Conservation (phyloP, 2,797 vertebrate genomes). For the Echeneis naucrates region DNA sequence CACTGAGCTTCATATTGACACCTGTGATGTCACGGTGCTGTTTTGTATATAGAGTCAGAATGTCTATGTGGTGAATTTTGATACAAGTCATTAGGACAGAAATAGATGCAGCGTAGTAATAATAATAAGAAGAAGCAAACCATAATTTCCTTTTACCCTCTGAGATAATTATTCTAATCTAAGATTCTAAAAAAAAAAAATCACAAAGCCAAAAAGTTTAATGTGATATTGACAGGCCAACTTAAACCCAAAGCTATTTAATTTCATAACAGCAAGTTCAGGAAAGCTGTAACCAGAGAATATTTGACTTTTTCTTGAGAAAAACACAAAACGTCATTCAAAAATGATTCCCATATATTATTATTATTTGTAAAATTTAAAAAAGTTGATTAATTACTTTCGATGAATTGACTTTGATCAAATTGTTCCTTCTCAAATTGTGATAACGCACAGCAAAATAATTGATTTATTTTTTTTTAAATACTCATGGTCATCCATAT, state of each 20-base stretch:
- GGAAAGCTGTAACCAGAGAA: background rate
- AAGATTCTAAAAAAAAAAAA: background rate
- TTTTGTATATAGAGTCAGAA: no score
- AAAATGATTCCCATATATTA: background rate
- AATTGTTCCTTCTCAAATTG: background rate
- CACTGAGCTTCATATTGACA: no score
- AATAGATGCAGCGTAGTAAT: no score
- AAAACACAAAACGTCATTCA: background rate
- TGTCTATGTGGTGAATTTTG: no score
- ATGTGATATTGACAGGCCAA: background rate
- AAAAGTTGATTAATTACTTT: background rate
- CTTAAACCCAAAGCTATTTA: no score
- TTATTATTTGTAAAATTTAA: background rate
- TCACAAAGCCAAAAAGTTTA: background rate
- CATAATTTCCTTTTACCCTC: no score
- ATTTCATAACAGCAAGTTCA: background rate
- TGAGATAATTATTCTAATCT: no score
- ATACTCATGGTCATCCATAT: background rate
- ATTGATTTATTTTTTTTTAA: no score
- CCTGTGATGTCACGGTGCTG: no score
- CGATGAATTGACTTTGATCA: background rate
- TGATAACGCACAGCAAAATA: background rate
- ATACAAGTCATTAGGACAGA: no score
- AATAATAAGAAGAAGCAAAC: no score
- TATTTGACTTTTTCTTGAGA: background rate